Evolutionary conservation across 2,888 invertebrate genomes (phyloP).

Genomic region (Eupithecia tripunctaria): DNA sequence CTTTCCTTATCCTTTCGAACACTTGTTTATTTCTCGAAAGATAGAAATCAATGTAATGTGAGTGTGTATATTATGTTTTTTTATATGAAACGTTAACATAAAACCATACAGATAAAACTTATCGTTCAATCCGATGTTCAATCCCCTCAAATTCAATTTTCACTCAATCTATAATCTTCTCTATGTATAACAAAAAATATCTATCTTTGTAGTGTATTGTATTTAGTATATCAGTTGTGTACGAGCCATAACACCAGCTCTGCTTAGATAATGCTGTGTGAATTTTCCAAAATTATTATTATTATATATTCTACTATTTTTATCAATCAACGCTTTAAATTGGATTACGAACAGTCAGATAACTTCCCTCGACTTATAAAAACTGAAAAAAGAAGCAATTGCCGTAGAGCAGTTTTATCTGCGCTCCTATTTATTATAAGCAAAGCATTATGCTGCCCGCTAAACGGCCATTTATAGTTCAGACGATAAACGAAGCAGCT

Average conservation of each 20-base stretch:
- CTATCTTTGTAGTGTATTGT: no score
- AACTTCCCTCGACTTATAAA: neutral
- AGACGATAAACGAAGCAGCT: constrained; percentile 15
- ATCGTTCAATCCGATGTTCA: no score
- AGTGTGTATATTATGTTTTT: neutral
- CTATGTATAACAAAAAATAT: no score
- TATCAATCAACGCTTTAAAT: neutral
- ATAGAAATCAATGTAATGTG: neutral
- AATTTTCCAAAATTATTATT: no score
- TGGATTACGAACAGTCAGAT: neutral
- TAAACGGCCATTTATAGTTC: constrained; percentile 14
- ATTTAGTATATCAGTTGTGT: no score
- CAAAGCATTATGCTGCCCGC: constrained; percentile 10
- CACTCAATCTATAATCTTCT: no score
- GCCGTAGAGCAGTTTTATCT: constrained; percentile 8
- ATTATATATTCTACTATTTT: neutral
- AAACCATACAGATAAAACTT: neutral
- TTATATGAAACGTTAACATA: neutral
- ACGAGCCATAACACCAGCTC: no score
- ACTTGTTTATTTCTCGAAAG: no score
- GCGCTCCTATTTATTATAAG: constrained; percentile 8
- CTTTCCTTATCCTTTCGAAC: no score
- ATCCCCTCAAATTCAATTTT: neutral
- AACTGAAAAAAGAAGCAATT: neutral
- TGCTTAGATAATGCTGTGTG: no score